Conservation (phyloP, 2,797 vertebrate species). For the Moxostoma hubbsi region DNA sequence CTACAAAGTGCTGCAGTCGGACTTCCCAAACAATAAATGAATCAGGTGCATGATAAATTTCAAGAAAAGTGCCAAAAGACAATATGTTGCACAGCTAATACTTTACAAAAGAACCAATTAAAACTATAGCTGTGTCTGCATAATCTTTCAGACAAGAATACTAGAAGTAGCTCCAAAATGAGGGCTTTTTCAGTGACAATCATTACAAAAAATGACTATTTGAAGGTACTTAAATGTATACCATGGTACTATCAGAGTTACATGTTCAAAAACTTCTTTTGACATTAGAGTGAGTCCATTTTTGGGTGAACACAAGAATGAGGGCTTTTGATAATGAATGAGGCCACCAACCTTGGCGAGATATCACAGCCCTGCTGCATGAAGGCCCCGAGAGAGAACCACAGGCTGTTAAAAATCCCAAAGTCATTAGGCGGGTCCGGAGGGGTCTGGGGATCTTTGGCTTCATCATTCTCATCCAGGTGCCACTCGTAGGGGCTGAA, state of each 20-base stretch:
- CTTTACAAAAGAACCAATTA: conserved; percentile 37
- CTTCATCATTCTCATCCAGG: conserved; percentile 96
- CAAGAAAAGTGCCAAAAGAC: conserved; percentile 19
- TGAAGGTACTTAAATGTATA: too few species aligned
- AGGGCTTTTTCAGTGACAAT: neutral
- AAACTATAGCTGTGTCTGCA: conserved; percentile 22
- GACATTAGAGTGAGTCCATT: conserved; percentile 32
- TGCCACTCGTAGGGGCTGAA: conserved; percentile 99
- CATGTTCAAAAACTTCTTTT: too few species aligned
- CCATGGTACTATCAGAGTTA: too few species aligned
- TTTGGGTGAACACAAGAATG: neutral
- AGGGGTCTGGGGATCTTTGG: conserved; percentile 96
- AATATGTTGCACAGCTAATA: conserved; percentile 32
- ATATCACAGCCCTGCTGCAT: conserved; percentile 99
- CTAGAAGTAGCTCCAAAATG: conserved; percentile 4
- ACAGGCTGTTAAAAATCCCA: conserved; percentile 99
- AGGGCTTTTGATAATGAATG: conserved; percentile 1
- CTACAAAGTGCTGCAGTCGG: conserved; percentile 18
- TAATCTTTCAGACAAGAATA: neutral
- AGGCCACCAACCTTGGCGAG: conserved; percentile 94
- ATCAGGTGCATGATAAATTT: conserved; percentile 50
- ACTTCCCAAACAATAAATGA: conserved; percentile 47
- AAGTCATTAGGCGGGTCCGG: conserved; percentile 99
- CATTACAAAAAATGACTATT: too few species aligned
- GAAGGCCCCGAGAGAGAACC: conserved; percentile 99